Evolutionary conservation across 2,888 invertebrate genomes (phyloP).

Genomic region (Tethea ocularis): DNA sequence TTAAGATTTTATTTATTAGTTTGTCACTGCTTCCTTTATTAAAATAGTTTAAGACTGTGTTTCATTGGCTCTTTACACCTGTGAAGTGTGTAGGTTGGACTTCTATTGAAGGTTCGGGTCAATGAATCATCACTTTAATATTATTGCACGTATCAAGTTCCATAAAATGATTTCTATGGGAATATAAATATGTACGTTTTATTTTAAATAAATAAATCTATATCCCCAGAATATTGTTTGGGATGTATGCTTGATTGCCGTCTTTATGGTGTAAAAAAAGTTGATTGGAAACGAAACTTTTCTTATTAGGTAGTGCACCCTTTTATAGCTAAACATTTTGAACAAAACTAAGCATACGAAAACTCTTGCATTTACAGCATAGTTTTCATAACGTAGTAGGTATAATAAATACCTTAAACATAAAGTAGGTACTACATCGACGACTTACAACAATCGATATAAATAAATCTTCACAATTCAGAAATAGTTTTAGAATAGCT

Average conservation of each 20-base stretch:
- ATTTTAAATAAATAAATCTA: no score
- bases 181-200: no score
- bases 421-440: conserved; percentile 18
- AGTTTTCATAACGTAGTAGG: neutral
- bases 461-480: conserved; percentile 24
- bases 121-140: neutral
- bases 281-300: no score
- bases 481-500: conserved; percentile 24
- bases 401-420: no score
- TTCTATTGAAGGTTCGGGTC: neutral
- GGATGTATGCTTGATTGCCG: no score
- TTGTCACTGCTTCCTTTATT: conserved; percentile 3
- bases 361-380: conserved; percentile 12
- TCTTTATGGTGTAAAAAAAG: no score
- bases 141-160: neutral
- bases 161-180: neutral
- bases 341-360: no score
- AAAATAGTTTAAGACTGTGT: conserved; percentile 1
- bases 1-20: conserved; percentile 3
- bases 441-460: conserved; percentile 20
- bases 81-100: neutral
- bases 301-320: neutral
- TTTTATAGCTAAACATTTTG: no score
- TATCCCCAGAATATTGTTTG: no score
- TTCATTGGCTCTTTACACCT: neutral